phyloP scores from a whole-genome alignment of 2,888 invertebrate genomes.

The Luperina nickerlii region DNA sequence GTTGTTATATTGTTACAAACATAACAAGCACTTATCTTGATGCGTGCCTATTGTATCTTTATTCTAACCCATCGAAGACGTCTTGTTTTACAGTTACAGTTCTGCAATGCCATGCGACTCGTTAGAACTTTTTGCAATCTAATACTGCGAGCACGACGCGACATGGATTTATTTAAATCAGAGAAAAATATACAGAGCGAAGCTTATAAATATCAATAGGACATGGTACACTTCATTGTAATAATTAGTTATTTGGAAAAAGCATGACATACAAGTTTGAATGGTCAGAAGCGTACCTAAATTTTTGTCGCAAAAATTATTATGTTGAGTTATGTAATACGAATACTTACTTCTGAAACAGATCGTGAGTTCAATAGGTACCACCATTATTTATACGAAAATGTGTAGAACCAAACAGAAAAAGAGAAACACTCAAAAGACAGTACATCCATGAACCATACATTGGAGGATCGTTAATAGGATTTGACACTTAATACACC shows the following conservation, averaged over 20 bases:
- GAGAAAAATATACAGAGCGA: background rate
- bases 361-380: background rate
- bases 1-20: background rate
- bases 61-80: background rate
- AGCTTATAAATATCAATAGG: conserved; percentile 12
- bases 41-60: background rate
- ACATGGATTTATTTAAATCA: conserved; percentile 1
- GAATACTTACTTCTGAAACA: background rate
- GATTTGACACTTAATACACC: background rate
- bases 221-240: background rate
- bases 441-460: background rate
- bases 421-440: background rate
- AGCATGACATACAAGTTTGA: background rate
- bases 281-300: background rate
- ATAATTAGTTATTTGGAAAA: background rate
- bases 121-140: background rate
- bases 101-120: background rate
- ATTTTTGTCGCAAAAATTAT: background rate
- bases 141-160: background rate
- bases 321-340: no score
- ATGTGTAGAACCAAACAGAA: background rate
- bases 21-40: background rate
- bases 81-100: background rate
- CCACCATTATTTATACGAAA: background rate
- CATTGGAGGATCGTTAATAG: background rate